Evolutionary conservation across 2,797 vertebrate genomes (phyloP).

Genomic region (Chelonia mydas): DNA sequence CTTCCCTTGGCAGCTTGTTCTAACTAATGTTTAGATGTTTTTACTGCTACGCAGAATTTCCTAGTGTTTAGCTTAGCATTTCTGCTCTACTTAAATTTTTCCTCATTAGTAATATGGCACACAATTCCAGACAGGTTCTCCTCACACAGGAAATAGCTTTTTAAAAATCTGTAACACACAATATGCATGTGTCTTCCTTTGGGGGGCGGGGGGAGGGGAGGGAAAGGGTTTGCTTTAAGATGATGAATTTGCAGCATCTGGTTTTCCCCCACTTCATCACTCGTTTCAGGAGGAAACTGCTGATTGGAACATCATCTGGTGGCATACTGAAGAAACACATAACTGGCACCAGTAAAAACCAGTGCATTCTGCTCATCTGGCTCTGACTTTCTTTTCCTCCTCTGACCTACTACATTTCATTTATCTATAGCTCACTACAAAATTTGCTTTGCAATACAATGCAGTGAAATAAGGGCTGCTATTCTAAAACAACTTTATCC

Average conservation of each 20-base stretch:
- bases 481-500: conserved; percentile 16
- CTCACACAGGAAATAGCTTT: background rate
- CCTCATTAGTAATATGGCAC: background rate
- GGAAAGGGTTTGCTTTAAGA: background rate
- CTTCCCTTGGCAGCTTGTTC: background rate
- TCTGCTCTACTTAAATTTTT: background rate
- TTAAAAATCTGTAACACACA: background rate
- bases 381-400: background rate
- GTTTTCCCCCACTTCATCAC: background rate
- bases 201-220: background rate
- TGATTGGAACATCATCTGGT: conserved; percentile 12
- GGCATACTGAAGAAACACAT: background rate
- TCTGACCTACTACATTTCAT: background rate
- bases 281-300: conserved; percentile 17
- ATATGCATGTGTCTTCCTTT: background rate
- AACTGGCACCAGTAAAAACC: background rate
- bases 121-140: background rate
- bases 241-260: background rate
- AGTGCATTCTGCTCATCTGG: background rate
- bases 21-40: background rate
- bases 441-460: conserved; percentile 3
- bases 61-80: background rate
- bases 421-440: background rate
- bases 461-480: conserved; percentile 15
- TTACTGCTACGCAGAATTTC: background rate